Evolutionary conservation across 1,140 invertebrate genomes (phyloP), one percentile per base, ranked within the genome.

Genomic region (Megalopta genalis): DNA sequence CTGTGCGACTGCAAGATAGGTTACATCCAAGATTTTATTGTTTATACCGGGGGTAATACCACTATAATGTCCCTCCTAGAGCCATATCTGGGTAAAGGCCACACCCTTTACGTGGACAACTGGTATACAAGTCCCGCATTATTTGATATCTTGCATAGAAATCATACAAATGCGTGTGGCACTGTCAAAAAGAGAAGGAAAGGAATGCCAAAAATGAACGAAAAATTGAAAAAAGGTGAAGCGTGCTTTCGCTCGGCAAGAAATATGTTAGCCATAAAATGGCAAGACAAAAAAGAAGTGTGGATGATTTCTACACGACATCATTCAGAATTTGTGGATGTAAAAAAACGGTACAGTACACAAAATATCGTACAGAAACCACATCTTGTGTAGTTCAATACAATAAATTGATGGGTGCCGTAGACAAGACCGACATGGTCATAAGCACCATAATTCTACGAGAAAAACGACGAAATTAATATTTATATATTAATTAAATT

Each of bases 41-140:
- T 71, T 46, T 71, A 78, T 78, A 60, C 21, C 12, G 62, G 62
- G 52, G 14, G 32, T 66, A 59, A 75, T 18, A 78, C 68, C 46
- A 32, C 66, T 5, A 59, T 78, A 14, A 69, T 69, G 52, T 57
- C 67, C 18, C 67, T 69, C 10, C 46, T 68, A 21, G 27, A 23
- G 16, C 67, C 67, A 39, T 59, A 69, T 69, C 67, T 69, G 0
- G 67, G 52, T 37, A 79, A 73, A 27, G 63, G 63, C 10, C 63
- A 79, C 67, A 72, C 77, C 23, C 10, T 72, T 1, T 67, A 67
- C 16, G 72, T 62, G 2, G 77, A 79, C 21, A 72, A 79, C 68
- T 79, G 69, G 63, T 79, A 73, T 32, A 59, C 67, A 5, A 69
- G 52, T n/a, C 52, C 67, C 14, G 49, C 8, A 14, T 79, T 79